A percentile compares a stretch with the other conserved stretches of the same genome.
Evolutionary conservation across 2,888 invertebrate genomes (phyloP).

Genomic region (Tachina grossa): DNA sequence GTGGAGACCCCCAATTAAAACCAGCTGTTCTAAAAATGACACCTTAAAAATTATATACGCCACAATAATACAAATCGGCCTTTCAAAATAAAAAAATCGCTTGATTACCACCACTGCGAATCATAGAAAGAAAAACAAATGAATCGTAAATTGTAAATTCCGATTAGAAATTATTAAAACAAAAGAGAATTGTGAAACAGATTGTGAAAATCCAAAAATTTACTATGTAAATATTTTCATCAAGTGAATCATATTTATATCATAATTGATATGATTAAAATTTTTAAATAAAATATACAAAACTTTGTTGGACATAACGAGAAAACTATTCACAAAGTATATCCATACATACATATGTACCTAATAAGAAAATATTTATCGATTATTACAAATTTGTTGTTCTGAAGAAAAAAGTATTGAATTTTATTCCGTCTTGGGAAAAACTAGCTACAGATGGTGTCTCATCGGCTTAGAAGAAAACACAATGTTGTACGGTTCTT

Average conservation of each 20-base stretch:
- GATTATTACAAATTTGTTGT: constrained; percentile 56
- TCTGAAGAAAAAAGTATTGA: constrained; percentile 9
- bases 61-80: no score
- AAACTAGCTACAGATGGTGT: constrained; percentile 59
- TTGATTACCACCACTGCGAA: neutral
- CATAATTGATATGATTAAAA: constrained; percentile 3
- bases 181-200: constrained; percentile 43
- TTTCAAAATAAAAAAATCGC: neutral
- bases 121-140: constrained; percentile 23
- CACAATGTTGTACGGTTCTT: constrained; percentile 39
- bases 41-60: neutral
- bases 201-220: constrained; percentile 2
- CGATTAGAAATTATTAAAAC: neutral
- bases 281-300: constrained; percentile 2
- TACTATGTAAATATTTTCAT: neutral
- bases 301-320: neutral
- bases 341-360: constrained; percentile 3
- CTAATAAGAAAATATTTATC: constrained; percentile 27
- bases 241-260: constrained; percentile 21
- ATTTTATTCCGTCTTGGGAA: neutral
- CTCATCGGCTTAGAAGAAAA: constrained; percentile 32
- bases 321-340: neutral
- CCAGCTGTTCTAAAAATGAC: neutral
- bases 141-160: neutral
- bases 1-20: neutral